phyloP scores from a whole-genome alignment of 2,888 invertebrate species.

The Dendrolimus houi region DNA sequence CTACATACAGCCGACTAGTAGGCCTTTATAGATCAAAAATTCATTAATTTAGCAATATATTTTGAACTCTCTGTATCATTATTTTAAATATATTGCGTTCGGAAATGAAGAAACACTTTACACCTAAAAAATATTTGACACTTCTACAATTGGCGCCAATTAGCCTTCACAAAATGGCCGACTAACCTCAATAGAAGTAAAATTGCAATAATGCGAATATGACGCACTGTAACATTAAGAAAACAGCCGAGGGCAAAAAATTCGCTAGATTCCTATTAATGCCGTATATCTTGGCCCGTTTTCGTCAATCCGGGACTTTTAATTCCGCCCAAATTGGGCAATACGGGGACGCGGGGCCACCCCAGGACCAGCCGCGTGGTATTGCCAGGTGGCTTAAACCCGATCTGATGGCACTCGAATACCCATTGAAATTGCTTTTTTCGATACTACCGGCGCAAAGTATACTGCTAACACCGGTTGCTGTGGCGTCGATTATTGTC shows the following conservation, averaged over 20 bases:
- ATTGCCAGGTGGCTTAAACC: conserved; percentile 87
- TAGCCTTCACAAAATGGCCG: conserved; percentile 30
- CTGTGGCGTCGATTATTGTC: conserved; percentile 45
- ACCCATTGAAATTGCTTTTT: conserved; percentile 61
- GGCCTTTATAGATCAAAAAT: too few relatives aligned
- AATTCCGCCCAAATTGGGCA: conserved; percentile 87
- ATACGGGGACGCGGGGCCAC: conserved; percentile 84
- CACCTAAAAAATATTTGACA: conserved; percentile 4
- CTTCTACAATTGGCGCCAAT: conserved; percentile 25
- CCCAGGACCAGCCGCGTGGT: conserved; percentile 90
- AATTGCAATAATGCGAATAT: conserved; percentile 27
- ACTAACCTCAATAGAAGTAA: conserved; percentile 23
- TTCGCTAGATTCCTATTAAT: conserved; percentile 22
- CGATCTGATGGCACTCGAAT: conserved; percentile 79
- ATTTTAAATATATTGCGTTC: too few relatives aligned
- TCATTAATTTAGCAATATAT: too few relatives aligned
- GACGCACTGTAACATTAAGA: conserved; percentile 34
- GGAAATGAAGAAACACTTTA: not conserved
- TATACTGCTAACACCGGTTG: conserved; percentile 43
- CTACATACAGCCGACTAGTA: not conserved
- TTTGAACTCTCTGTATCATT: too few relatives aligned
- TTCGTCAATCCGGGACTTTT: conserved; percentile 62
- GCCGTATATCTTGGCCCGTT: conserved; percentile 12
- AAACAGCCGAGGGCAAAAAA: conserved; percentile 22
- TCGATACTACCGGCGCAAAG: conserved; percentile 41